These are phyloP conservation scores for Eupithecia tripunctaria DNA, from an alignment of 2,888 invertebrate genomes.

Conservation along the genomic window DNA sequence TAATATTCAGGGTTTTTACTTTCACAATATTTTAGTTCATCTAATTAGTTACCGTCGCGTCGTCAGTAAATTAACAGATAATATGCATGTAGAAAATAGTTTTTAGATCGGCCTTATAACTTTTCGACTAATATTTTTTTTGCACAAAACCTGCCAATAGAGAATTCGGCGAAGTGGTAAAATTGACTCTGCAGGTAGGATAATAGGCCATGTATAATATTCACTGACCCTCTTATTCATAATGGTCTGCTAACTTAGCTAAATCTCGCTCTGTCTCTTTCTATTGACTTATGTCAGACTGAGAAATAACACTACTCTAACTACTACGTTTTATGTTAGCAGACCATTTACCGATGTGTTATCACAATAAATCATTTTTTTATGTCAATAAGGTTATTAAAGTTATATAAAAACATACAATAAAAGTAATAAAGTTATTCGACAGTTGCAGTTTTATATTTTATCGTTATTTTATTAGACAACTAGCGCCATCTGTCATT, in stretches of 20 bases:
- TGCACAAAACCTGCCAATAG: not conserved
- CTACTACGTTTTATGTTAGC: too few relatives aligned
- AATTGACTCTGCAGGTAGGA: not conserved
- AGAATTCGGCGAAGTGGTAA: not conserved
- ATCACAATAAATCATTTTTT: not conserved
- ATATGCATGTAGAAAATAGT: not conserved
- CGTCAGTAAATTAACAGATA: not conserved
- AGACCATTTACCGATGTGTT: too few relatives aligned
- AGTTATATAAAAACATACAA: not conserved
- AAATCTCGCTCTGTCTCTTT: too few relatives aligned
- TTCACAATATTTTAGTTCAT: not conserved
- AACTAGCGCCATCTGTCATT: conserved; percentile 70
- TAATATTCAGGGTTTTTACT: not conserved
- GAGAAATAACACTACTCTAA: too few relatives aligned
- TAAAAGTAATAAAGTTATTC: not conserved
- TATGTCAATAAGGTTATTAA: not conserved
- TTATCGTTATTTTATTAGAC: conserved; percentile 22
- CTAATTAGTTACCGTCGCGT: not conserved
- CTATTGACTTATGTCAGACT: too few relatives aligned
- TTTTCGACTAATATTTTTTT: not conserved
- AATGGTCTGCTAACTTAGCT: too few relatives aligned
- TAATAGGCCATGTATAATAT: too few relatives aligned
- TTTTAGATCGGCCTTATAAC: not conserved
- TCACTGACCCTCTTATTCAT: too few relatives aligned
- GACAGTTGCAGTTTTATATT: not conserved